Evolutionary conservation across 2,113 vertebrate genomes (phyloP).

Genomic region (Hirundichthys speculiger): DNA sequence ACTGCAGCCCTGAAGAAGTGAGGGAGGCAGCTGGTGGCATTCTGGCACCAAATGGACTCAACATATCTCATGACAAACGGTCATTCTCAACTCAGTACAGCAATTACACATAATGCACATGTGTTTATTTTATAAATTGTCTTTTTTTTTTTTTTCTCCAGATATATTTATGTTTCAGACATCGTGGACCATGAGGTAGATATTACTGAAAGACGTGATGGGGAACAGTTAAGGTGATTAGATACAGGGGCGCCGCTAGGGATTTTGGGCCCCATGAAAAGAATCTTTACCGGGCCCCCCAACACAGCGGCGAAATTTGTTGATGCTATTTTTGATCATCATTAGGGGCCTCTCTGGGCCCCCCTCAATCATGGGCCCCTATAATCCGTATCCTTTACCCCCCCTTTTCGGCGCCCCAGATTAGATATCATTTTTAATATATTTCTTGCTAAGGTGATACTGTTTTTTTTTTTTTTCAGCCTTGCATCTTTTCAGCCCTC

Average conservation of each 20-base stretch:
- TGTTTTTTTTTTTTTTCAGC: too few relatives aligned
- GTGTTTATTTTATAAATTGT: background rate
- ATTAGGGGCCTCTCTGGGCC: too few relatives aligned
- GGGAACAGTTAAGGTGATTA: constrained; percentile 85
- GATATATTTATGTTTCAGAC: constrained; percentile 88
- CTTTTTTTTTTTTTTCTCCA: constrained; percentile 42
- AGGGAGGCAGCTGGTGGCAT: constrained; percentile 84
- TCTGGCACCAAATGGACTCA: constrained; percentile 86
- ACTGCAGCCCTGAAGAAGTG: constrained; percentile 88
- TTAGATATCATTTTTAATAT: background rate
- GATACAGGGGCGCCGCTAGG: too few relatives aligned
- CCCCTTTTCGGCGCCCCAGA: too few relatives aligned
- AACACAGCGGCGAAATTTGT: too few relatives aligned
- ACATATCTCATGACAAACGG: constrained; percentile 86
- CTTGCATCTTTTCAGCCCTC: too few relatives aligned
- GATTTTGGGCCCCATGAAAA: too few relatives aligned
- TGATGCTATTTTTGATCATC: too few relatives aligned
- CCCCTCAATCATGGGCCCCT: too few relatives aligned
- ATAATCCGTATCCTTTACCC: too few relatives aligned
- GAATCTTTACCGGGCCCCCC: too few relatives aligned
- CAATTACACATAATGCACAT: background rate
- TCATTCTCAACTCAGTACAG: constrained; percentile 21
- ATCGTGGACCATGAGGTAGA: constrained; percentile 69
- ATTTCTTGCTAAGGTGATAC: background rate
- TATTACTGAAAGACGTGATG: constrained; percentile 82